phyloP scores from a whole-genome alignment of 2,888 invertebrate genomes.

The Polymixis flavicincta region DNA sequence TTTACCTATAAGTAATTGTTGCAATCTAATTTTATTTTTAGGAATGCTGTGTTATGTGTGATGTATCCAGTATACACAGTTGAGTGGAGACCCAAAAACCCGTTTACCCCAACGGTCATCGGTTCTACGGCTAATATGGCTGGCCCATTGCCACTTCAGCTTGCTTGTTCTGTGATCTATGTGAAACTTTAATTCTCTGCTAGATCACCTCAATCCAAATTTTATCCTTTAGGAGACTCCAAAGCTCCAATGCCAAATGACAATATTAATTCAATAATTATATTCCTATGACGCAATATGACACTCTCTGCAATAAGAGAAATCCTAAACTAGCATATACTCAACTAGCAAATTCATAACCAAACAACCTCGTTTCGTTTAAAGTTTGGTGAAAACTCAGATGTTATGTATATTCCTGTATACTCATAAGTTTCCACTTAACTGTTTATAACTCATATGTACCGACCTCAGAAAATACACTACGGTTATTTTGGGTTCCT shows the following conservation, averaged over 20 bases:
- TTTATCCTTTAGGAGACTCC: too few species aligned
- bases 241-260: too few species aligned
- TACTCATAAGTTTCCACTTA: slow-evolving; percentile 4
- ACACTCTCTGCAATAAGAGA: neutral
- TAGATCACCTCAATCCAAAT: too few species aligned
- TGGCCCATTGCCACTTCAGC: too few species aligned
- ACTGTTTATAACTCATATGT: neutral
- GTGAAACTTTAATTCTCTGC: too few species aligned
- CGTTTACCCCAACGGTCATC: too few species aligned
- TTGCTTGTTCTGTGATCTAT: too few species aligned
- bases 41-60: neutral
- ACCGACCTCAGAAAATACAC: neutral
- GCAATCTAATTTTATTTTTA: neutral
- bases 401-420: neutral
- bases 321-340: neutral
- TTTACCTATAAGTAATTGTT: neutral
- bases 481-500: neutral
- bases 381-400: slow-evolving; percentile 3
- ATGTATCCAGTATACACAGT: too few species aligned
- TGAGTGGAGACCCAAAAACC: too few species aligned
- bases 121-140: too few species aligned
- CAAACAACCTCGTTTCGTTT: neutral
- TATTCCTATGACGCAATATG: neutral
- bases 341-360: neutral
- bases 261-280: neutral